Base-by-base conservation (phyloP, 2,888 invertebrate genomes). In the Philereme vetulata region DNA sequence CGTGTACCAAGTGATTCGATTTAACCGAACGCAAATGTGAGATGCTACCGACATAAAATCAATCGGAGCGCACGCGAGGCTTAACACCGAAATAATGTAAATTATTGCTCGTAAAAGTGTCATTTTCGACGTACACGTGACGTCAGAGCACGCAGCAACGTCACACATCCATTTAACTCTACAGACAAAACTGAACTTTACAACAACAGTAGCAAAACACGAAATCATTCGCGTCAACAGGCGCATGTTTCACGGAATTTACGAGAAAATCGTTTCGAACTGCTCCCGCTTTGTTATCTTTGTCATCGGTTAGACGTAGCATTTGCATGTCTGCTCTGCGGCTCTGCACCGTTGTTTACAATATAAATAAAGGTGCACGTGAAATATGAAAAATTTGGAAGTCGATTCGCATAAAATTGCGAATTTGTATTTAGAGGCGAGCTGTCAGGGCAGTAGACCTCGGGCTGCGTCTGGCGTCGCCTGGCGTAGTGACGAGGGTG, bases 51-150 rank as follows among this genome's bases (percentile, higher is more conserved):
- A 88, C 89, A 82, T 86, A 90, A 88, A 91, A 92, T 91, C 92
- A 91, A 92, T 91, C 90, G 89, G 82, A 80, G 75, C 78, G 86
- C 92, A 90, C 90, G 91, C 92, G 86, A 91, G 80, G 82, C 85
- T 86, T 85, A 85, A 88, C 89, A 88, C 88, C 88, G 84, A 85
- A 88, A 89, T 88, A 88, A 89, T 88, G 89, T 90, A 90, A 90
- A 91, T 91, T 89, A 91, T 90, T 84, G 84, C 89, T 89, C 88
- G 88, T 91, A 90, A 91, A 91, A 87, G 86, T 90, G 90, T 90
- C 91, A 90, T 92, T 90, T 88, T 87, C 85, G 88, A 87, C 87
- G 86, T 88, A 84, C 84, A 81, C 81, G 88, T 90, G 91, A 91
- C 91, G 90, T 91, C 89, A 90, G 76, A 64, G 71, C 66, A 69